A percentile compares a stretch with the other conserved stretches of the same genome.
Conservation (phyloP, 1,140 invertebrate species). For the Acyrthosiphon pisum region DNA sequence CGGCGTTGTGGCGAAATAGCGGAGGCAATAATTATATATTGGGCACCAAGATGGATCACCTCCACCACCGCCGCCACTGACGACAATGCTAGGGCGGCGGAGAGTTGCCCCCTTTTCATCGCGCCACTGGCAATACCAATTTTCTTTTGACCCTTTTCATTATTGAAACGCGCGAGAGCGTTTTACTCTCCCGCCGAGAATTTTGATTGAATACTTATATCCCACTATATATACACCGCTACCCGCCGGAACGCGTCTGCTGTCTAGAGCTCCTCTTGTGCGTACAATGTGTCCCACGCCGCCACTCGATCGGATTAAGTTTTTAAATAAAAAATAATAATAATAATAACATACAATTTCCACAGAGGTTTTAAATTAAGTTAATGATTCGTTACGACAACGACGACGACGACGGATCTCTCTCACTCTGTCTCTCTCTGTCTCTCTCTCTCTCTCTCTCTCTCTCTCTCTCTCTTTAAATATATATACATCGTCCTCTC, state of each 20-base stretch:
- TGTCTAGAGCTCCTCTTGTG: neutral
- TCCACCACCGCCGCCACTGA: neutral
- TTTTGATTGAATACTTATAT: constrained; percentile 57
- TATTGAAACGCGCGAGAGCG: constrained; percentile 52
- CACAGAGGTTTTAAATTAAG: constrained; percentile 29
- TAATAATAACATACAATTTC: constrained; percentile 18
- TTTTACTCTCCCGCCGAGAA: constrained; percentile 48
- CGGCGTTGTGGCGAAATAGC: neutral
- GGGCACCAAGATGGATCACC: constrained; percentile 55
- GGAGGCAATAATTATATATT: constrained; percentile 49
- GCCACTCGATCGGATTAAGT: constrained; percentile 45
- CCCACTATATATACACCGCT: neutral
- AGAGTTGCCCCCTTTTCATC: neutral
- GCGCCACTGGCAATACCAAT: constrained; percentile 45
- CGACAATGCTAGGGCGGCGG: neutral
- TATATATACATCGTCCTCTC: neutral
- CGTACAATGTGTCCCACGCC: neutral
- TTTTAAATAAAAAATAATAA: constrained; percentile 24
- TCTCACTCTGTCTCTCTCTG: neutral
- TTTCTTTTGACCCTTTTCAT: constrained; percentile 57
- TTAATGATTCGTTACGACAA: constrained; percentile 48
- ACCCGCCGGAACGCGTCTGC: neutral
- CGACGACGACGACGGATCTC: neutral
- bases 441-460: neutral
- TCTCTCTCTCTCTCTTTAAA: neutral